A percentile compares a stretch with the other conserved stretches of the same genome.
Evolutionary conservation across 2,113 vertebrate species (phyloP).

Genomic region (Romanogobio albipinnatus): DNA sequence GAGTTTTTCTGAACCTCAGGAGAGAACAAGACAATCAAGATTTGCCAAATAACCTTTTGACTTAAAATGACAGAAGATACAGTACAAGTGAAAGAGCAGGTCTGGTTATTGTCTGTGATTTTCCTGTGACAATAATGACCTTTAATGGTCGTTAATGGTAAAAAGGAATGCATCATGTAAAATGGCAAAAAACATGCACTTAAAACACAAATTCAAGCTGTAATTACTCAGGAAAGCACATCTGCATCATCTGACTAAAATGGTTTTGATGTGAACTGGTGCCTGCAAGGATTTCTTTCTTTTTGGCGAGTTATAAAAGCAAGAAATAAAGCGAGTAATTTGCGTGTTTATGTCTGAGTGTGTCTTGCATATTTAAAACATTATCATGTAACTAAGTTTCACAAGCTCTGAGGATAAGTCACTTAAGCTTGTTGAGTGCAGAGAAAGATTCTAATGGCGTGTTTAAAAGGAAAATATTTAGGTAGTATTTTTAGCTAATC

Average conservation of each 20-base stretch:
- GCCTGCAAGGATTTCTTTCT: neutral
- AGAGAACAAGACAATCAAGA: slow-evolving; percentile 10
- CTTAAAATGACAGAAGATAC: slow-evolving; percentile 1
- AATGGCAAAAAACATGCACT: neutral
- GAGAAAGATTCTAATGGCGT: neutral
- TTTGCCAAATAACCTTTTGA: slow-evolving; percentile 18
- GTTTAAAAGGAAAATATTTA: slow-evolving; percentile 15
- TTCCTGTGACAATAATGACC: slow-evolving; percentile 15
- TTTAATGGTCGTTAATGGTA: slow-evolving; percentile 32
- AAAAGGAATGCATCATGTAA: slow-evolving; percentile 17
- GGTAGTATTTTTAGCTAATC: slow-evolving; percentile 32
- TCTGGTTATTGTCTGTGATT: slow-evolving; percentile 17
- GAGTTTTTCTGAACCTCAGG: slow-evolving; percentile 4
- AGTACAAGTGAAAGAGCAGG: neutral
- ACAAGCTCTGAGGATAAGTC: slow-evolving; percentile 13
- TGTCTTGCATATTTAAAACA: slow-evolving; percentile 15
- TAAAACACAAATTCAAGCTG: neutral
- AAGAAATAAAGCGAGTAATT: neutral
- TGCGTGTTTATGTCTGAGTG: neutral
- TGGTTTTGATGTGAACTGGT: neutral
- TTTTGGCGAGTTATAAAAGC: neutral
- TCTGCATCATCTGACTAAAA: slow-evolving; percentile 22
- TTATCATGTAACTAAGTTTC: slow-evolving; percentile 30
- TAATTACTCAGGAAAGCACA: slow-evolving; percentile 7
- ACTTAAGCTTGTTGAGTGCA: slow-evolving; percentile 21